Evolutionary conservation across 2,888 invertebrate genomes (phyloP).

Genomic region (Hirtodrosophila confusa): DNA sequence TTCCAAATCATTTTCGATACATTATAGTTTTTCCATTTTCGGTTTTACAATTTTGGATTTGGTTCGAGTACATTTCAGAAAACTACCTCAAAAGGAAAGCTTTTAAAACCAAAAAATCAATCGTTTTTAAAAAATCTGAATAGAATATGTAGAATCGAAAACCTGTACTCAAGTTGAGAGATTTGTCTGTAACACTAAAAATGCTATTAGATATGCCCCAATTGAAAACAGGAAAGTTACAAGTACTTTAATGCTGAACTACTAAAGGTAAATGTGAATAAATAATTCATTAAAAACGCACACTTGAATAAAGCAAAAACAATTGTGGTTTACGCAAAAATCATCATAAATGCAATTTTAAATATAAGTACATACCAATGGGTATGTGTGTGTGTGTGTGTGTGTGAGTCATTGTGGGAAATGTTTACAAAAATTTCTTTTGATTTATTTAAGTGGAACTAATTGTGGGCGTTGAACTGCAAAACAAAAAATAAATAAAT

Average conservation of each 20-base stretch:
- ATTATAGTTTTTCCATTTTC: no score
- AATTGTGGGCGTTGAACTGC: constrained; percentile 79
- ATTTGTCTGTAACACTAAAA: no score
- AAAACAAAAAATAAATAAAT: constrained; percentile 25
- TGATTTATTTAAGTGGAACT: constrained; percentile 79
- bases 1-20: no score
- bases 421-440: constrained; percentile 72
- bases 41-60: no score
- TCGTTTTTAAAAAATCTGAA: no score
- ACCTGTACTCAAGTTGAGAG: no score
- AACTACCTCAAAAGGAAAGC: no score
- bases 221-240: background rate
- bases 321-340: constrained; percentile 61
- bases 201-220: background rate
- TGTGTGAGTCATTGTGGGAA: constrained; percentile 31
- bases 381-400: constrained; percentile 7
- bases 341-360: constrained; percentile 29
- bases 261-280: constrained; percentile 58
- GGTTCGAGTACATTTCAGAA: no score
- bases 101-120: no score
- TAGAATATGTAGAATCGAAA: no score
- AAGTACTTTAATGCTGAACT: constrained; percentile 33
- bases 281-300: constrained; percentile 59
- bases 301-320: constrained; percentile 49
- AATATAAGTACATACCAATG: constrained; percentile 22